Percentiles rank a stretch among this genome's conserved stretches.
phyloP scores from a whole-genome alignment of 2,888 invertebrate species.

The Megastigmus dorsalis region DNA sequence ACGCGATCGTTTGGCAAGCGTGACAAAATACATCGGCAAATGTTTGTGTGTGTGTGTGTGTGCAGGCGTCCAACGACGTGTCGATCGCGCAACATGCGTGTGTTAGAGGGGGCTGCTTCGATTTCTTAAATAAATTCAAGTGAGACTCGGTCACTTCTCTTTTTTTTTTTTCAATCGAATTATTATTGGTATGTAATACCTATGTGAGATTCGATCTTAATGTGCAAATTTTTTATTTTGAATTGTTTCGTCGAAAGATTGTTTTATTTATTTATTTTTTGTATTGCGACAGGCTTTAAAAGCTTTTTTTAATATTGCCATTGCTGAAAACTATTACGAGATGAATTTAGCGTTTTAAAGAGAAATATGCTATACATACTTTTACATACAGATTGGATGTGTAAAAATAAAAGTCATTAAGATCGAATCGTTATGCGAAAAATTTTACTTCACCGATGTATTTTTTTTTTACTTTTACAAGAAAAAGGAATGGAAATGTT shows the following conservation, averaged over 20 bases:
- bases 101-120: background rate
- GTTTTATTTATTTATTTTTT: background rate
- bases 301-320: background rate
- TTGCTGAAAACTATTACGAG: background rate
- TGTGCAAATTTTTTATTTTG: background rate
- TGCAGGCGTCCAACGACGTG: background rate
- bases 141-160: background rate
- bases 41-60: background rate
- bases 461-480: background rate
- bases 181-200: too few relatives aligned
- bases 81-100: background rate
- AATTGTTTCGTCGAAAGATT: background rate
- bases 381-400: too few relatives aligned
- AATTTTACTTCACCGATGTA: background rate
- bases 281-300: too few relatives aligned
- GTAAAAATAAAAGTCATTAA: background rate
- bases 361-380: too few relatives aligned
- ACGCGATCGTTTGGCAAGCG: slow-evolving; percentile 13
- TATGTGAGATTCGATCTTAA: background rate
- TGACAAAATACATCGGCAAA: slow-evolving; percentile 12
- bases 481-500: background rate
- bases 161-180: too few relatives aligned
- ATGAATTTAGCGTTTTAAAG: background rate
- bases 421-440: background rate
- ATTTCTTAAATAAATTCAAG: background rate